Base-by-base conservation (phyloP, 1,140 invertebrate species). In the Pomacea maculata region DNA sequence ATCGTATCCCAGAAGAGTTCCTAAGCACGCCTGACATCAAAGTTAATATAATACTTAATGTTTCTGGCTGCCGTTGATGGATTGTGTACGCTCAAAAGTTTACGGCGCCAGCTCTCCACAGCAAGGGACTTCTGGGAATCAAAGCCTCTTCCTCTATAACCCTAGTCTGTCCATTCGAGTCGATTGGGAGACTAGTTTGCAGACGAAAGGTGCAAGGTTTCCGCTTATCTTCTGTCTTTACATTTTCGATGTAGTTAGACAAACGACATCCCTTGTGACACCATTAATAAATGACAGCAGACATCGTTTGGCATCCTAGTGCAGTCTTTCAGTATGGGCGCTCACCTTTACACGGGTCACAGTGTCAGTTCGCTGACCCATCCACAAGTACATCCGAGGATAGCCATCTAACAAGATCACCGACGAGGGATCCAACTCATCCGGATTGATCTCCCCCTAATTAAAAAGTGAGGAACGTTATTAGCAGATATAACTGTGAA, bases 321-420 rank as follows among this genome's bases (percentile, higher is more conserved):
- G 6, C 34, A 45, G 34, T 45, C 34, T 45, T 45, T 67, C 65
- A 67, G 17, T 25, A 67, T 67, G 17, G 25, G 17, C 52, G 29
- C 80, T 65, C 74, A 87, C 86, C 85, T 84, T 87, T 6, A 85
- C 55, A 64, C 84, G 73, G 45, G 72, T 80, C 52, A 80, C 74
- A 73, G 77, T 82, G 45, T 82, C 80, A 71, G 78, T 82, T 7
- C 78, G n/a, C 15, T 73, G 12, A n/a, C 86, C 86, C 14, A 85
- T 75, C 85, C 86, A 87, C 29, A 87, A 83, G 68, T 87, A 87
- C 55, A 87, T 83, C 57, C 86, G 72, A 11, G 86, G 86, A 65
- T 83, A 85, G 6, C 85, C 83, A 77, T 87, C 86, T 25, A 87
- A 76, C 4, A 87, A 82, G 73, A 80, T 83, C 6, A 82, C 80